phyloP scores from a whole-genome alignment of 2,888 invertebrate genomes.

The Stratiomys singularior region DNA sequence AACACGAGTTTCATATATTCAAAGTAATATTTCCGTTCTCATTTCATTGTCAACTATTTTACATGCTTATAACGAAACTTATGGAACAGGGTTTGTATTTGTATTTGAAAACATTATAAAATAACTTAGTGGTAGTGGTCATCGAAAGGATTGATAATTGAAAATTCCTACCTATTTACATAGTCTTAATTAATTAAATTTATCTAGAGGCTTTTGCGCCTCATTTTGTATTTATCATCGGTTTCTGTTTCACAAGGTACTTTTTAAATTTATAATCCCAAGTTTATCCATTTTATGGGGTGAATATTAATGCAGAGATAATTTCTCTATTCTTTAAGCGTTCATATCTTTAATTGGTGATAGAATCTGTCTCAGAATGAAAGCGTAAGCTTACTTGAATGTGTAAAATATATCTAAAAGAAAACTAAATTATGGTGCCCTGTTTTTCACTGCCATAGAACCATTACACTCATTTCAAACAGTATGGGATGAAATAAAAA shows the following conservation, averaged over 20 bases:
- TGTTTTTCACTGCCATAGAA: too few relatives aligned
- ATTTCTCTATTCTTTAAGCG: not conserved
- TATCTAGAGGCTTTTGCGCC: constrained; percentile 15
- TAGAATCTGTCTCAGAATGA: too few relatives aligned
- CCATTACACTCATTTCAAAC: too few relatives aligned
- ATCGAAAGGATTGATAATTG: constrained; percentile 22
- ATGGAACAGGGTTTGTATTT: constrained; percentile 6
- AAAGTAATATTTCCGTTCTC: not conserved
- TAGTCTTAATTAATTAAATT: constrained; percentile 15
- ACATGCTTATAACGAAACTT: not conserved
- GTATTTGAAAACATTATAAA: constrained; percentile 17
- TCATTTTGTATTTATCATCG: constrained; percentile 7
- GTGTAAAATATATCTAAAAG: too few relatives aligned
- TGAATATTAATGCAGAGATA: constrained; percentile 15
- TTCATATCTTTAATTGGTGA: not conserved
- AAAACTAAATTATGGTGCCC: too few relatives aligned
- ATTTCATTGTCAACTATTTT: not conserved
- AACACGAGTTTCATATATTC: not conserved
- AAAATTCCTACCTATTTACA: constrained; percentile 40
- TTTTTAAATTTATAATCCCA: constrained; percentile 1
- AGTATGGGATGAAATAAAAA: too few relatives aligned
- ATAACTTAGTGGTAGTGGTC: constrained; percentile 6
- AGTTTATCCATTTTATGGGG: constrained; percentile 20
- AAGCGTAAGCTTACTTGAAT: too few relatives aligned
- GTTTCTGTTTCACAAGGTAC: constrained; percentile 24